Evolutionary conservation across 2,113 vertebrate genomes (phyloP), one percentile per base, ranked within the genome.

Genomic region (Muntiacus muntjak): DNA sequence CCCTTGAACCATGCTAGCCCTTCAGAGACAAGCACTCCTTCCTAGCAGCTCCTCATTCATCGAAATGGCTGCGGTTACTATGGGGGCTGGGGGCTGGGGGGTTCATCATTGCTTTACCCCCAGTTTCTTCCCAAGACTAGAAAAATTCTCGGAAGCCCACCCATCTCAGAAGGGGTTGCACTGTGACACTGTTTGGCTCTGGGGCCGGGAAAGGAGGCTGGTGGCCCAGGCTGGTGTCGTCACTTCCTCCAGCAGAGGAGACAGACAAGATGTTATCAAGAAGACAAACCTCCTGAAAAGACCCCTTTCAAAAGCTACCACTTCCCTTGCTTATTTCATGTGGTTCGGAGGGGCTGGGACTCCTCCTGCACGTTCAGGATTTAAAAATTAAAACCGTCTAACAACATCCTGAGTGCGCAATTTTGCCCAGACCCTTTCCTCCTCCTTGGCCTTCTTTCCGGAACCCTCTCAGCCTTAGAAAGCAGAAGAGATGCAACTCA

Each of bases 241-340:
- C 96, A 98, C 96, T 98, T 98, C 98, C 98, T 97, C 97, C n/a
- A 55, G 98, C 96, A 60, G 97, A 98, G 98, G 95, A 98, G 99
- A 98, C 99, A 99, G 98, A 98, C 97, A 11, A 98, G 99, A 99
- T 99, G 98, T 98, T 98, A 99, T 99, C 99, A 98, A 97, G 86
- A 97, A 98, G 87, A 94, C 94, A 98, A 98, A 97, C 97, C 97
- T 98, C 98, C 98, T 64, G 88, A 98, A 98, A 98, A 98, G 96
- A 96, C 98, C 98, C 98, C 98, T 98, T 98, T 98, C 98, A 98
- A 98, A 99, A 99, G 97, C 67, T 71, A 98, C 98, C 98, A 98
- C 98, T 99, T 99, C 98, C 98, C 98, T 97, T 98, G 98, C 98
- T 98, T 97, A 98, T 98, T 99, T 98, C 98, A 98, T 98, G 98